Base-by-base conservation (phyloP, 2,113 vertebrate genomes). In the Pelvicachromis taeniatus region DNA sequence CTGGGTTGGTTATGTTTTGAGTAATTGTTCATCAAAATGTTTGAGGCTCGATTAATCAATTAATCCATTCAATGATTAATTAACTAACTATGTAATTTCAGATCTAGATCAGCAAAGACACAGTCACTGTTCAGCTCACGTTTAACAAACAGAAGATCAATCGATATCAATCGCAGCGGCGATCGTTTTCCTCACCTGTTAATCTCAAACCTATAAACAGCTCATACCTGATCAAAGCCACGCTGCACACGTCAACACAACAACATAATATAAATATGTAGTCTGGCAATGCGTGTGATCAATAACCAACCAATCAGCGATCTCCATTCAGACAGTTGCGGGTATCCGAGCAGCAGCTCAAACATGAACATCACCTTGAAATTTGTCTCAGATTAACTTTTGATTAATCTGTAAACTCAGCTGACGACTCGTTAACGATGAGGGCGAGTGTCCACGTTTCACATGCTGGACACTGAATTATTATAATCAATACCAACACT, bases 11-110 rank as follows among this genome's bases (percentile, higher is more conserved):
- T 40, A 68, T 14, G 35, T 68, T 42, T 17, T 42, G 35, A 16
- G 7, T 16, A 23, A 68, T 1, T 10, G 38, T 26, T 23, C 13
- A 70, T 70, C 38, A 17, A 70, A 70, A 26, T 45, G 38, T 45
- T 10, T 6, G 65, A 70, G 38, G 13, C 2, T 45, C 35, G 23
- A 9, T 13, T 3, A 70, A 16, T 45, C 13, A 26, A 45, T 10
- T 13, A 26, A 10, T 23, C 63, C 2, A 0, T 26, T n/a, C 23
- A 68, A 68, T 16, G 21, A 17, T 6, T 10, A 70, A 4, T 1
- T 26, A 35, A 14, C 6, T 48, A 14, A 52, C 2, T 9, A 9
- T n/a, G 17, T 52, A 4, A 4, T 26, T 65, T 40, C 13, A 0
- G 5, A 61, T 33, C 14, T 33, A 19, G 33, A 29, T 19, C 0